Base-by-base conservation (phyloP, 1,140 invertebrate species). In the Hylyphantes graminicola region DNA sequence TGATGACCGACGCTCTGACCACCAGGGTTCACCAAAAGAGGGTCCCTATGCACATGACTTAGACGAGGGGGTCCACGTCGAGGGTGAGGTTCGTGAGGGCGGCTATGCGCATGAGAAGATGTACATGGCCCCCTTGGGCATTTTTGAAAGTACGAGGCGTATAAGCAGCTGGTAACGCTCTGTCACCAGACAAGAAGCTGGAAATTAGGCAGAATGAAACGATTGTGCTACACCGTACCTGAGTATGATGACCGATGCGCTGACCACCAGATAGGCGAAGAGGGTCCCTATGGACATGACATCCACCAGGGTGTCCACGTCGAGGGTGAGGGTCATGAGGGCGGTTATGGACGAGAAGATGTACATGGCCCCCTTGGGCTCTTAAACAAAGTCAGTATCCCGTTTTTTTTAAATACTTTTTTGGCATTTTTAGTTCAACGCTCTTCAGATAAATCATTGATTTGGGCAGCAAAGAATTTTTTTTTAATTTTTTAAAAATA, bases 231-330 rank as follows among this genome's bases (percentile, higher is more conserved):
- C n/a, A n/a, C 73, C 70, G 53, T 84, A 84, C 90, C 48, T 93
- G 17, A 97, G 89, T 54, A 97, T 94, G 61, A 97, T 95, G 4
- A 97, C 95, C 79, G 94, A 94, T 13, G 95, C 94, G 80, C 95
- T 95, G 2, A 97, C 96, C 53, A 97, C 96, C 7, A 95, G 96
- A 88, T 97, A 97, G 0, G 96, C 96, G 74, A 97, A 89, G 10
- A 97, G 91, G 0, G 96, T 97, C 0, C 96, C 96, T 87, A 97
- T 97, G 0, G 95, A 96, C 94, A 97, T 96, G 87, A 97, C 96
- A 87, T 98, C 96, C 0, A 98, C 96, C 15, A 98, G 91, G 86
- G 96, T 96, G 87, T 96, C 93, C 83, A 98, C 92, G 89, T 98
- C 96, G 88, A 98, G 95, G 19, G 97, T 88, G 6, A 97, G 88